These are phyloP conservation scores for Bradynema listronoti DNA, from an alignment of 1,140 invertebrate species.

Conservation along the genomic window DNA sequence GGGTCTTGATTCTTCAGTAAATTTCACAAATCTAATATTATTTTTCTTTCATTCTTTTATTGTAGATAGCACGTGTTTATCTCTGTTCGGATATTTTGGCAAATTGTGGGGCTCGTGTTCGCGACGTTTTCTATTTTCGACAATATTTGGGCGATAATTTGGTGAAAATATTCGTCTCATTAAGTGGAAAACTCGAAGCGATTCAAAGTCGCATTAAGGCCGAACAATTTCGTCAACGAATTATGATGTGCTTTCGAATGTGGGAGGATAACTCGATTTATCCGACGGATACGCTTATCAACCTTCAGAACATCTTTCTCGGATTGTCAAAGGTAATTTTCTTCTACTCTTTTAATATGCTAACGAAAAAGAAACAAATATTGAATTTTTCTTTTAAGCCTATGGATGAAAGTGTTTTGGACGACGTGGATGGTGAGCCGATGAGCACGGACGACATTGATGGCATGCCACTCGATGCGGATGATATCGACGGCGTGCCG, in stretches of 20 bases:
- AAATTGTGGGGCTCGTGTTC: conserved; percentile 86
- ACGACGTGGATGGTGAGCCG: conserved; percentile 26
- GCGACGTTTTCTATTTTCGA: conserved; percentile 91
- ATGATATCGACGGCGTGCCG: conserved; percentile 16
- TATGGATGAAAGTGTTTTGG: conserved; percentile 4
- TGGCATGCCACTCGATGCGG: conserved; percentile 42
- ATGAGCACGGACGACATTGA: conserved; percentile 43
- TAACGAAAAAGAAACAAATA: conserved; percentile 9
- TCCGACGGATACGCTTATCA: conserved; percentile 82
- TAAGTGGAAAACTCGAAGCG: conserved; percentile 70
- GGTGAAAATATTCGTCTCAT: conserved; percentile 75
- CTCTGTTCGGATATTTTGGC: conserved; percentile 92
- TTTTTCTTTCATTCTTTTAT: conserved; percentile 17
- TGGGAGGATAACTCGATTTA: conserved; percentile 98
- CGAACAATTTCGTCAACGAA: conserved; percentile 87
- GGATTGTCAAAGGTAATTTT: conserved; percentile 62
- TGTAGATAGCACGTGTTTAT: conserved; percentile 79
- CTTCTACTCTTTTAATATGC: too few species aligned
- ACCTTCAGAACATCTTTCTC: conserved; percentile 81
- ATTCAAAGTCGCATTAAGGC: conserved; percentile 83
- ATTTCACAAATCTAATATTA: background rate
- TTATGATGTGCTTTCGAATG: conserved; percentile 84
- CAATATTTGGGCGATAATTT: conserved; percentile 80
- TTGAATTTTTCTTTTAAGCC: too few species aligned
- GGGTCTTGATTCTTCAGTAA: background rate